Base-by-base conservation (phyloP, 2,113 vertebrate species). In the Megaceryle maxima region DNA sequence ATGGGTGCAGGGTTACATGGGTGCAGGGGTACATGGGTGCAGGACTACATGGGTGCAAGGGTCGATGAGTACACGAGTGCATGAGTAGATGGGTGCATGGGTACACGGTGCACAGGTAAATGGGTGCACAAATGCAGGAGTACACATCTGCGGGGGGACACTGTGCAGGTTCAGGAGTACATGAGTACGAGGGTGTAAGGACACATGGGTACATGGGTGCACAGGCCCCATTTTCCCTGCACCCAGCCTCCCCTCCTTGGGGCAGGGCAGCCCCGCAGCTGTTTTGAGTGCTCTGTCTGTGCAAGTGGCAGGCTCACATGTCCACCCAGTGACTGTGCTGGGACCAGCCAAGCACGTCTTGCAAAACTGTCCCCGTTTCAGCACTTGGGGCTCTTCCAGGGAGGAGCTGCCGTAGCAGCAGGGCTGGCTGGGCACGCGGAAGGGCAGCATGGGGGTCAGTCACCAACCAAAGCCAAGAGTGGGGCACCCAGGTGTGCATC, bases 131-230 rank as follows among this genome's bases (percentile, higher is more conserved):
- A 3, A 8, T n/a, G 1, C 3, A 24, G 5, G 43, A 13, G 9
- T 53, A 0, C 8, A 28, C 0, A 2, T 3, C 6, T 39, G 2
- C 17, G 14, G 1, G 19, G 16, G 11, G 26, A 3, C 4, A 9
- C 1, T 13, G 2, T 13, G 2, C 4, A 20, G 35, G 17, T 29
- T 2, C 8, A 33, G 0, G 4, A 2, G 7, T 5, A 1, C 8
- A 13, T 5, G 51, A 9, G 7, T 33, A 3, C 11, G 13, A 5
- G 35, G 3, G 18, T 39, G 1, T 9, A 22, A 1, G 14, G 8
- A 16, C 5, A 4, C 25, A 16, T 4, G 29, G 4, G 18, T 39
- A 2, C 15, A 28, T 0, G 11, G 11, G 6, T 5, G 11, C 37
- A 26, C 0, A 22, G 56, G 46, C 48, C 55, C 33, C 24, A 0